Percentiles rank a stretch among this genome's conserved stretches.
Conservation (phyloP, 1,140 invertebrate genomes). For the Eriosoma lanigerum region DNA sequence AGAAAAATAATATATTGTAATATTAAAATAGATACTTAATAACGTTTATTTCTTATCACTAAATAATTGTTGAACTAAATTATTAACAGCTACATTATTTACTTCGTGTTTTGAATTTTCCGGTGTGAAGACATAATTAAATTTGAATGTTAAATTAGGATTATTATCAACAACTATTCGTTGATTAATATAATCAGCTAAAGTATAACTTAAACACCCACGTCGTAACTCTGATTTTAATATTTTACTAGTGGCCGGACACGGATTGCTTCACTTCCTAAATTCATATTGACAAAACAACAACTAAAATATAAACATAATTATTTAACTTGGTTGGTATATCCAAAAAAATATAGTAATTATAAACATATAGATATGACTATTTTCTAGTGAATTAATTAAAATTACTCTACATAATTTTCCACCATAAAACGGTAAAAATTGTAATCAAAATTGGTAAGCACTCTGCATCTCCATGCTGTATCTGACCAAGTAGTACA, state of each 20-base stretch:
- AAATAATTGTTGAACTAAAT: conserved; percentile 76
- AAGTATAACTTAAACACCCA: conserved; percentile 60
- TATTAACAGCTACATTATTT: conserved; percentile 75
- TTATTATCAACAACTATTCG: conserved; percentile 71
- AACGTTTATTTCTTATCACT: conserved; percentile 65
- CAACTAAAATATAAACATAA: not conserved
- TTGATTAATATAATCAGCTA: conserved; percentile 64
- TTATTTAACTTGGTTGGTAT: not conserved
- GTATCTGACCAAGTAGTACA: too few species aligned
- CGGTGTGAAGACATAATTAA: conserved; percentile 80
- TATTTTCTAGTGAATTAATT: too few species aligned
- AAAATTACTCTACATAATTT: too few species aligned
- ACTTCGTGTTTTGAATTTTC: conserved; percentile 71
- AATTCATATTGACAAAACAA: conserved; percentile 61
- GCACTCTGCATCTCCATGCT: too few species aligned
- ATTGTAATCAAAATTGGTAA: too few species aligned
- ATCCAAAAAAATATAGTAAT: not conserved
- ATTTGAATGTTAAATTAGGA: conserved; percentile 78
- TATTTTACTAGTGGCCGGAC: conserved; percentile 84
- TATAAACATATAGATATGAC: too few species aligned
- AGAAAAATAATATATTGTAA: too few species aligned
- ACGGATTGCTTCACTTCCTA: conserved; percentile 83
- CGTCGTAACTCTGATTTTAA: conserved; percentile 75
- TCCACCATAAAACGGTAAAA: too few species aligned
- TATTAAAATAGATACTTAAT: not conserved